Conservation (phyloP, 2,113 vertebrate genomes). For the Dicaeum eximium region DNA sequence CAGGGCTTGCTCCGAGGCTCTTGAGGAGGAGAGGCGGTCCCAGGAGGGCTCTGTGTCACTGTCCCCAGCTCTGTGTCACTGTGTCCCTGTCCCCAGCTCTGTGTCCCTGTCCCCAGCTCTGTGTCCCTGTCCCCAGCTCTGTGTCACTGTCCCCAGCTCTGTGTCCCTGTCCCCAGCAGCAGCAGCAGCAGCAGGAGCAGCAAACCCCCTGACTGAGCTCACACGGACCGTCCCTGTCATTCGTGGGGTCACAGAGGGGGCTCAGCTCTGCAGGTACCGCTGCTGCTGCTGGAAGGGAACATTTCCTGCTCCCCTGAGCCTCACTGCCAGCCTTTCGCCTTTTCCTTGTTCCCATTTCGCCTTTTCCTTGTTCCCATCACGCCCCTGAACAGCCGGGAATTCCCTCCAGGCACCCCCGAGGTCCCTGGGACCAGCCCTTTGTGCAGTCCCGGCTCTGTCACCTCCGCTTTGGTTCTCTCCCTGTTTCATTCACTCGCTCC, state of each 20-base stretch:
- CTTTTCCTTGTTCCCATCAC: background rate
- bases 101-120: background rate
- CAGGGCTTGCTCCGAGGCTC: background rate
- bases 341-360: too few species aligned
- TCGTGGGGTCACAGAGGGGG: background rate
- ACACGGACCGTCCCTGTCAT: background rate
- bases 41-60: background rate
- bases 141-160: background rate
- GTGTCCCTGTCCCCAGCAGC: background rate
- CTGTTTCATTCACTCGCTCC: background rate
- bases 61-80: too few species aligned
- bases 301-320: background rate
- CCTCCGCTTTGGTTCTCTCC: background rate
- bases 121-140: background rate
- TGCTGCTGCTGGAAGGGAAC: background rate
- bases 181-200: accelerated
- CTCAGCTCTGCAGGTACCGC: background rate
- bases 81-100: too few species aligned
- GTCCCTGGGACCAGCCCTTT: background rate
- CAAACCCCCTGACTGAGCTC: background rate
- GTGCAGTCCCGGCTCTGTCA: background rate
- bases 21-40: background rate
- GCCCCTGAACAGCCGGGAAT: background rate
- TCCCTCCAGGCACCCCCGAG: background rate
- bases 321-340: background rate